These are phyloP conservation scores for Sabellastarte sp. DNA, from an alignment of 2,888 invertebrate species.

Conservation along the genomic window DNA sequence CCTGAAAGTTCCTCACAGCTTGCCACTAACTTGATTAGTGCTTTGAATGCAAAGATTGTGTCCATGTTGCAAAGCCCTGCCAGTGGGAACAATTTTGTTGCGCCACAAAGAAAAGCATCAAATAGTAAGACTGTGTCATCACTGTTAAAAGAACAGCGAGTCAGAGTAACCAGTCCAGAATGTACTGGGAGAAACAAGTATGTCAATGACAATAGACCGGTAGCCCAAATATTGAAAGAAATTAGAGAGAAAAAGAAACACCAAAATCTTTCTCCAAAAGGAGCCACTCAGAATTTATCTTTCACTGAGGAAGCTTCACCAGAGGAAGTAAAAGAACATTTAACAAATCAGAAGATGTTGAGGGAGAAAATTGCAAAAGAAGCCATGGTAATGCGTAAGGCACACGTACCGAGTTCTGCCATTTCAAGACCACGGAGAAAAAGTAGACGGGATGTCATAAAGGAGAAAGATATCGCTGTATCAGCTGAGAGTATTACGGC, in stretches of 20 bases:
- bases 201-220: conserved; percentile 14
- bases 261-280: neutral
- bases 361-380: neutral
- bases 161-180: neutral
- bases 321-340: neutral
- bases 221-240: conserved; percentile 13
- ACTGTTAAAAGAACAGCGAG: neutral
- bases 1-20: no score
- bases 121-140: neutral
- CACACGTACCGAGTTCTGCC: neutral
- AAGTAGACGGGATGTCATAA: no score
- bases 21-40: no score
- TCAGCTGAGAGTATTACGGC: no score
- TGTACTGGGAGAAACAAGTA: conserved; percentile 8
- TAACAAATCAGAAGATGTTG: neutral
- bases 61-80: no score
- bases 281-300: neutral
- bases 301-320: neutral
- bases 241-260: neutral
- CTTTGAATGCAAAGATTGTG: no score
- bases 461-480: no score
- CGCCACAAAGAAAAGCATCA: no score
- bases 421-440: no score
- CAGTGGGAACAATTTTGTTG: no score
- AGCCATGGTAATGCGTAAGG: neutral